Evolutionary conservation across 2,113 vertebrate genomes (phyloP).

Genomic region (Pelmatolapia mariae): DNA sequence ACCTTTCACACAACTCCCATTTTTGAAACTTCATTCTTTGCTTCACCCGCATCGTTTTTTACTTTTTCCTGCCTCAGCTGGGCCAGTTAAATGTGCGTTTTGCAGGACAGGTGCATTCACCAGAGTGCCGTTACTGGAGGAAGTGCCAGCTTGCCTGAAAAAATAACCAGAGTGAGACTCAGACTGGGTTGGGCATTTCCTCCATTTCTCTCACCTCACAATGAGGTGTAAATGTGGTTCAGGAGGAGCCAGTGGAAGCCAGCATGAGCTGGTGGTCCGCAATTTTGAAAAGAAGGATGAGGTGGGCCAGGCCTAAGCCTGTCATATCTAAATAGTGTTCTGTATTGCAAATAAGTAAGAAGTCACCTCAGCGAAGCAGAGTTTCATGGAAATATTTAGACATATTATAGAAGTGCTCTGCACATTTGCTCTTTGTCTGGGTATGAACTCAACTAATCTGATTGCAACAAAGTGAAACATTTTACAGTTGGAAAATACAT

Average conservation of each 20-base stretch:
- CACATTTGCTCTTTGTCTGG: not conserved
- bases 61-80: not conserved
- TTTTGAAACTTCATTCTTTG: not conserved
- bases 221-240: conserved; percentile 33
- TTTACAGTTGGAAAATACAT: not conserved
- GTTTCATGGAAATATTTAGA: not conserved
- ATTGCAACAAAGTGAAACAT: not conserved
- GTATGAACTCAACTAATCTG: not conserved
- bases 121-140: not conserved
- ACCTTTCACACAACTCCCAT: not conserved
- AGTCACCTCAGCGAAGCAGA: not conserved
- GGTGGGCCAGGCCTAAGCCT: not conserved
- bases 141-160: conserved; percentile 12
- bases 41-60: not conserved
- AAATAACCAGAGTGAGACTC: conserved; percentile 3
- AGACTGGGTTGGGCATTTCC: conserved; percentile 34
- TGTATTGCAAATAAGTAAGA: not conserved
- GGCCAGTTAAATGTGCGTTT: not conserved
- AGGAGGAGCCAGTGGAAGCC: not conserved
- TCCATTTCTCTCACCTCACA: conserved; percentile 41
- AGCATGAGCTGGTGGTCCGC: not conserved
- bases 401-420: not conserved
- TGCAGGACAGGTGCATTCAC: conserved; percentile 26
- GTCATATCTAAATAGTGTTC: not conserved
- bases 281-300: not conserved